Percentiles rank a stretch among this genome's conserved stretches.
These are phyloP conservation scores for Onychostoma macrolepis DNA, from an alignment of 2,113 vertebrate genomes.

Conservation along the genomic window DNA sequence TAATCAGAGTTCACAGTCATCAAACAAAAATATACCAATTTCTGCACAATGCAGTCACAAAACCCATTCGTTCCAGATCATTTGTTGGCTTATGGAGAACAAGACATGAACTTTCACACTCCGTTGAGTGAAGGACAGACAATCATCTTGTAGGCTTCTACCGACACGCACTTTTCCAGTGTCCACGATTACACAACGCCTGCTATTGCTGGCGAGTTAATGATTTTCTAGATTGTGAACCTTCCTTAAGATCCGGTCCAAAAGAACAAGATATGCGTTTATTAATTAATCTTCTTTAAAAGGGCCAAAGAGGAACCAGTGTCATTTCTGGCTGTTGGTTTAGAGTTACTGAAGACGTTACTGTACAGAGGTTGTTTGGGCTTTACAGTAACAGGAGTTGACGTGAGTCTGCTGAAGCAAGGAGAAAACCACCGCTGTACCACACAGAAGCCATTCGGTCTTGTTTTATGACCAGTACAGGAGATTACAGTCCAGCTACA, in stretches of 20 bases:
- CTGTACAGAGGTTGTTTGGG: not conserved
- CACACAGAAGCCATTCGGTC: no score
- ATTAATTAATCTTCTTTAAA: not conserved
- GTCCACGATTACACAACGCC: not conserved
- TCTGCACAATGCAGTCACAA: not conserved
- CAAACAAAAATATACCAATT: not conserved
- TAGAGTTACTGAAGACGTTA: not conserved
- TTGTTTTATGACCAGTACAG: not conserved
- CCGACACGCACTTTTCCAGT: not conserved
- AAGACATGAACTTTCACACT: constrained; percentile 15
- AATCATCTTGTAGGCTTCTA: not conserved
- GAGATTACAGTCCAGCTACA: not conserved
- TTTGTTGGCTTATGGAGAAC: constrained; percentile 9
- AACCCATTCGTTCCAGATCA: not conserved
- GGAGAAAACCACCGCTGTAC: not conserved
- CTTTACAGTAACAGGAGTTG: not conserved
- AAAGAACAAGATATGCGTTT: not conserved
- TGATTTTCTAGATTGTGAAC: not conserved
- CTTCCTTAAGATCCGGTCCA: not conserved
- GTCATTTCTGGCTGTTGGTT: not conserved
- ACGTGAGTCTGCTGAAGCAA: not conserved
- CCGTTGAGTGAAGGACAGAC: not conserved
- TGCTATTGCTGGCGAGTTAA: not conserved
- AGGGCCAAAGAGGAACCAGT: not conserved
- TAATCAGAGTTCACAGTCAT: not conserved